Conservation (phyloP, 2,888 invertebrate genomes). For the Drosophila mettleri region DNA sequence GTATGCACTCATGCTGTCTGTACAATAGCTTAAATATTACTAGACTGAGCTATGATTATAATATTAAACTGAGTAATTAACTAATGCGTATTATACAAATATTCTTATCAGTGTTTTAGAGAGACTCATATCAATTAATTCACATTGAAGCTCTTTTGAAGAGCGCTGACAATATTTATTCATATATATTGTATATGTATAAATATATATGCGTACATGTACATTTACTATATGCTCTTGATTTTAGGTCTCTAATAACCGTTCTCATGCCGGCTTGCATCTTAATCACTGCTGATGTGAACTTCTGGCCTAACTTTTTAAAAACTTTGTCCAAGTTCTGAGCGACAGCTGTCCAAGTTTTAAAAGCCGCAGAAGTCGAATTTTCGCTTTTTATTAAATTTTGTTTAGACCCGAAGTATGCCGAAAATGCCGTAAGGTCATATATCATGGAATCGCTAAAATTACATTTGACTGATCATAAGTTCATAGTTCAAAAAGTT, state of each 20-base stretch:
- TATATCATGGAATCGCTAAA: conserved; percentile 3
- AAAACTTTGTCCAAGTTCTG: conserved; percentile 19
- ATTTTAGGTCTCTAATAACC: neutral
- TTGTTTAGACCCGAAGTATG: neutral
- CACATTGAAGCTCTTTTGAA: neutral
- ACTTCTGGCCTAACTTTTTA: conserved; percentile 20
- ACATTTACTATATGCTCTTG: neutral
- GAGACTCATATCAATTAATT: neutral
- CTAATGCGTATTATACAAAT: neutral
- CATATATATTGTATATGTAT: neutral
- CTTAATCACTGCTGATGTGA: conserved; percentile 7
- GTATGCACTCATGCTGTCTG: neutral
- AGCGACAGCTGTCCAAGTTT: conserved; percentile 33
- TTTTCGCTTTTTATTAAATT: conserved; percentile 25
- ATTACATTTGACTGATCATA: conserved; percentile 1
- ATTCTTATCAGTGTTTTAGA: neutral
- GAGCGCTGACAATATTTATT: neutral
- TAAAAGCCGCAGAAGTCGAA: conserved; percentile 17
- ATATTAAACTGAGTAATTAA: neutral
- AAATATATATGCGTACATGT: too few species aligned
- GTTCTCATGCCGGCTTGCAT: neutral
- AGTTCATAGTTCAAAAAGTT: neutral
- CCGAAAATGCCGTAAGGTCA: conserved; percentile 1
- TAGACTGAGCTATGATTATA: neutral
- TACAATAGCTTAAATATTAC: neutral